Evolutionary conservation across 2,888 invertebrate species (phyloP).

Genomic region (Trachelus stipa): DNA sequence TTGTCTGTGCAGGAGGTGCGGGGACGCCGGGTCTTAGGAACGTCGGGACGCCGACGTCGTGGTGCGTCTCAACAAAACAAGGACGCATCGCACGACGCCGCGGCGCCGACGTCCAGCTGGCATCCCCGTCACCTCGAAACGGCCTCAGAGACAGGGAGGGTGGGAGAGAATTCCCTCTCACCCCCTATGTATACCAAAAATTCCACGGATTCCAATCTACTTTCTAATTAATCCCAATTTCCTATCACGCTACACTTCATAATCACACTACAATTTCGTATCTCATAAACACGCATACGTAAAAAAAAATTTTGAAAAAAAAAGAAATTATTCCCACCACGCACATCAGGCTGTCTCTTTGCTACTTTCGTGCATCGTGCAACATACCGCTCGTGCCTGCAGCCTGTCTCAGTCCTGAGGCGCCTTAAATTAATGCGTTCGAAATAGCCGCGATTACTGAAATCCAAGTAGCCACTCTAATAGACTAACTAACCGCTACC

Average conservation of each 20-base stretch:
- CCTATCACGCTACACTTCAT: background rate
- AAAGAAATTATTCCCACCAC: background rate
- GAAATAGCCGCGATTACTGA: slow-evolving; percentile 34
- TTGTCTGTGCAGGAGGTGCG: slow-evolving; percentile 28
- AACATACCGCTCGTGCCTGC: slow-evolving; percentile 12
- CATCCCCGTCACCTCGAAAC: slow-evolving; percentile 46
- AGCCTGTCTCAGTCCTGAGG: slow-evolving; percentile 16
- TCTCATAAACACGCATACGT: background rate
- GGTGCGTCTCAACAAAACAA: slow-evolving; percentile 41
- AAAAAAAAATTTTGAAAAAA: background rate
- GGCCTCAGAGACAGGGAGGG: slow-evolving; percentile 27
- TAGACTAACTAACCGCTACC: background rate
- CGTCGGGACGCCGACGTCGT: slow-evolving; percentile 33
- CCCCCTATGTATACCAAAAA: background rate
- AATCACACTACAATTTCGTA: background rate
- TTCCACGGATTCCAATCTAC: background rate
- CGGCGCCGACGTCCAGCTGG: slow-evolving; percentile 57
- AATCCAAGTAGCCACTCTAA: slow-evolving; percentile 15
- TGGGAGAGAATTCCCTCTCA: background rate
- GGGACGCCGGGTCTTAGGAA: slow-evolving; percentile 22
- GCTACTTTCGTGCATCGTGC: background rate
- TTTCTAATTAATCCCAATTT: background rate
- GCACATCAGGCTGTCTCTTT: background rate
- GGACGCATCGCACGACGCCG: slow-evolving; percentile 48
- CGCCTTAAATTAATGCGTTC: slow-evolving; percentile 31